These are phyloP conservation scores for Boloria selene DNA, from an alignment of 2,888 invertebrate genomes.

Conservation along the genomic window DNA sequence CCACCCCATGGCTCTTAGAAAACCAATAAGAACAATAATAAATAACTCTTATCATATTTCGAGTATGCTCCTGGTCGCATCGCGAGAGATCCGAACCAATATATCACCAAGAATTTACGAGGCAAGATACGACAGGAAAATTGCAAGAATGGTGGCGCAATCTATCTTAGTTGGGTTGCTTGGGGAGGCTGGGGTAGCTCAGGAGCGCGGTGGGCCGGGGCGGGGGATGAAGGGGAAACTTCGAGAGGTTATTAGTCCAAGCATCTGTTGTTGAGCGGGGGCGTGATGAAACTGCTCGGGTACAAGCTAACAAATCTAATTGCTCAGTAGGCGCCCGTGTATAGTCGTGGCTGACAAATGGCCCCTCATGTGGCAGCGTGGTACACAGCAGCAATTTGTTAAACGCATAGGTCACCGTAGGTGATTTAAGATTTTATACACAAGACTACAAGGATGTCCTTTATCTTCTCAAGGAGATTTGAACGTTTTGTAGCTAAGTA, in stretches of 20 bases:
- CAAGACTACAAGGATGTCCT: slow-evolving; percentile 5
- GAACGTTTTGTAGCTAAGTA: background rate
- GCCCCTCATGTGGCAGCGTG: slow-evolving; percentile 68
- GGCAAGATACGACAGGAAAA: slow-evolving; percentile 95
- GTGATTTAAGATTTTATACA: slow-evolving; percentile 52
- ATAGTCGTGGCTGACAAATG: slow-evolving; percentile 72
- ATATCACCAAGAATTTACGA: slow-evolving; percentile 93
- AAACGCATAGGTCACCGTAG: slow-evolving; percentile 69
- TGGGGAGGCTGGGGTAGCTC: slow-evolving; percentile 73
- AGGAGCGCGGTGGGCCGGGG: slow-evolving; percentile 60
- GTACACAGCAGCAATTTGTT: slow-evolving; percentile 66
- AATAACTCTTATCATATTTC: slow-evolving; percentile 83
- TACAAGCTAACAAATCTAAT: slow-evolving; percentile 83
- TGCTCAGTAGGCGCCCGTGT: slow-evolving; percentile 80
- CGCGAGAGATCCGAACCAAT: slow-evolving; percentile 85
- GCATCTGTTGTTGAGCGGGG: slow-evolving; percentile 83
- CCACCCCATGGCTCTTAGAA: slow-evolving; percentile 60
- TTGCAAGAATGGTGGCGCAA: slow-evolving; percentile 96
- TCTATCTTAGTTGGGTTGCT: slow-evolving; percentile 90
- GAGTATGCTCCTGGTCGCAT: slow-evolving; percentile 83
- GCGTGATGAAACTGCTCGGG: slow-evolving; percentile 81
- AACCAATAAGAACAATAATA: slow-evolving; percentile 83
- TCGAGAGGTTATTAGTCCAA: slow-evolving; percentile 84
- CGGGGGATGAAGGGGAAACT: slow-evolving; percentile 76
- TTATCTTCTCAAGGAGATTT: slow-evolving; percentile 7